These are phyloP conservation scores for Dendrocopos noguchii DNA, from an alignment of 2,113 vertebrate genomes.

Conservation along the genomic window DNA sequence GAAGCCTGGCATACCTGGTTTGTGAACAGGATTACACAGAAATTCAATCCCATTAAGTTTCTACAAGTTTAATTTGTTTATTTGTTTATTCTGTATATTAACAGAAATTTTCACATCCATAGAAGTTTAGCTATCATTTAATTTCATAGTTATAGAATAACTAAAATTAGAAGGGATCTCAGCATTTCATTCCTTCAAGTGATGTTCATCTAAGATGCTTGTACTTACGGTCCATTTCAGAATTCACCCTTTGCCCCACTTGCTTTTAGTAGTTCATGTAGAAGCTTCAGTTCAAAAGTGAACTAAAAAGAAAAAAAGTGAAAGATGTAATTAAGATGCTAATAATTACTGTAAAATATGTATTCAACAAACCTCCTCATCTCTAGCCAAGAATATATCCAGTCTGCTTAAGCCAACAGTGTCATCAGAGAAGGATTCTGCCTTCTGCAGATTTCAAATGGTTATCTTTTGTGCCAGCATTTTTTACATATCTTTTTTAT, in stretches of 20 bases:
- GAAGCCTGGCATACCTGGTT: not conserved
- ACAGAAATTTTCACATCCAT: not conserved
- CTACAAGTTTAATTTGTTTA: not conserved
- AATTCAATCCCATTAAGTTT: not conserved
- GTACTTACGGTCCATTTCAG: not conserved
- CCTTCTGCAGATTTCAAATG: not conserved
- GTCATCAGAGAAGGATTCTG: not conserved
- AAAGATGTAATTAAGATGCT: too few species aligned
- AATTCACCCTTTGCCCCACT: not conserved
- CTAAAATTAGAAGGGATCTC: not conserved
- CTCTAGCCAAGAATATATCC: not conserved
- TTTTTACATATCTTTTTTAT: not conserved
- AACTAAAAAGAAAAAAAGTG: not conserved
- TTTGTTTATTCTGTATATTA: not conserved
- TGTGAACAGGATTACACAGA: not conserved
- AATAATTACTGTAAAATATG: not conserved
- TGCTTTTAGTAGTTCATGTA: not conserved
- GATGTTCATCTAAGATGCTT: not conserved
- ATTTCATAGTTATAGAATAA: not conserved
- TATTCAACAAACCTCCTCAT: not conserved
- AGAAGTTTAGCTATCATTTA: not conserved
- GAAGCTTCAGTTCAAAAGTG: slow-evolving; percentile 15
- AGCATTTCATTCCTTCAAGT: not conserved
- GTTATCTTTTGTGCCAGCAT: not conserved
- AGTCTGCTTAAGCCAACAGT: not conserved